Evolutionary conservation across 1,140 invertebrate genomes (phyloP).

Genomic region (Ericerus pela): DNA sequence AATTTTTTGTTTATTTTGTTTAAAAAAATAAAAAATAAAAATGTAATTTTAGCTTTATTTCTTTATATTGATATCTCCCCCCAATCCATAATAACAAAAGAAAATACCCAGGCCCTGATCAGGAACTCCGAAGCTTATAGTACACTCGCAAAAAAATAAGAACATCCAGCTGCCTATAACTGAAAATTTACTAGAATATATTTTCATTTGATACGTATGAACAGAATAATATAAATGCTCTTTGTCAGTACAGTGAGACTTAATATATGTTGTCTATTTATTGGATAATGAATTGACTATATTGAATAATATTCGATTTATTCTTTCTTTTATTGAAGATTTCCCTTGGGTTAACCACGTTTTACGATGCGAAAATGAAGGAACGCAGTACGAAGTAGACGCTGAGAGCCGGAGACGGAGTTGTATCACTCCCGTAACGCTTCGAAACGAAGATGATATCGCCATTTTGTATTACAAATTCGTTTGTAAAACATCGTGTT

Average conservation of each 20-base stretch:
- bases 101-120: too few relatives aligned
- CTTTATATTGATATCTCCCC: too few relatives aligned
- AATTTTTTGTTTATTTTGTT: too few relatives aligned
- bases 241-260: neutral
- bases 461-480: constrained; percentile 54
- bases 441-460: constrained; percentile 43
- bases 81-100: too few relatives aligned
- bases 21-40: too few relatives aligned
- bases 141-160: too few relatives aligned
- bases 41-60: too few relatives aligned
- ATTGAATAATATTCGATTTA: neutral
- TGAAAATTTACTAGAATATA: too few relatives aligned
- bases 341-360: constrained; percentile 36
- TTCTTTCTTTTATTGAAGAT: constrained; percentile 1
- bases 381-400: constrained; percentile 36
- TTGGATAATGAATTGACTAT: neutral
- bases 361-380: constrained; percentile 37
- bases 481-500: constrained; percentile 64
- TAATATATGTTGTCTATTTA: neutral
- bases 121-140: too few relatives aligned
- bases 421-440: constrained; percentile 39
- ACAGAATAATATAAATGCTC: too few relatives aligned
- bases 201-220: too few relatives aligned
- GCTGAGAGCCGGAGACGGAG: constrained; percentile 33
- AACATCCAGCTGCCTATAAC: too few relatives aligned